These are phyloP conservation scores for Macrophya alboannulata DNA, from an alignment of 2,888 invertebrate species.

Conservation along the genomic window DNA sequence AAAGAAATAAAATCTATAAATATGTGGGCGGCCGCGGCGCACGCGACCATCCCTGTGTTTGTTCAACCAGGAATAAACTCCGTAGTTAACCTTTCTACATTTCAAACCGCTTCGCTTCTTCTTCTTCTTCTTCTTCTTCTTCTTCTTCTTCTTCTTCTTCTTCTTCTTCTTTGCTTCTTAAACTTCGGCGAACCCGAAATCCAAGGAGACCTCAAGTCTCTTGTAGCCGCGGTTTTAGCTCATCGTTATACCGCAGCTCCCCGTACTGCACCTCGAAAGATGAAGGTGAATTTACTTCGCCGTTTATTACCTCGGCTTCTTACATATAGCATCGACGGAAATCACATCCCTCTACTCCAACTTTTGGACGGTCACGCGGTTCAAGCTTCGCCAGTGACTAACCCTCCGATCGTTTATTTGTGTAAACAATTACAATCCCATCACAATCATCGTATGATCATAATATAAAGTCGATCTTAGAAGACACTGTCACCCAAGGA, in stretches of 20 bases:
- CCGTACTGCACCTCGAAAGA: too few species aligned
- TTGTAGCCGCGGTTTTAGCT: background rate
- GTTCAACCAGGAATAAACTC: conserved; percentile 80
- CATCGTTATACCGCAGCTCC: background rate
- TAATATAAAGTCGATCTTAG: too few species aligned
- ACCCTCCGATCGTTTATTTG: background rate
- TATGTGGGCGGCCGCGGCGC: conserved; percentile 79
- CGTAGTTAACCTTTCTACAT: conserved; percentile 54
- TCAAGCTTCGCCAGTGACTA: background rate
- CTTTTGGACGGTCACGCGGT: background rate
- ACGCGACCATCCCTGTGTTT: conserved; percentile 80
- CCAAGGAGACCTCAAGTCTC: conserved; percentile 4
- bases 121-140: conserved; percentile 1
- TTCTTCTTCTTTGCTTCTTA: background rate
- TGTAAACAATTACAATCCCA: too few species aligned
- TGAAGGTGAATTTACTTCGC: too few species aligned
- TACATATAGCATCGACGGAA: background rate
- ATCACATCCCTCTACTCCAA: background rate
- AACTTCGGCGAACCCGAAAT: conserved; percentile 1
- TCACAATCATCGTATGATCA: too few species aligned
- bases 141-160: conserved; percentile 34
- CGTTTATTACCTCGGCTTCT: too few species aligned
- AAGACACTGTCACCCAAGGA: too few species aligned
- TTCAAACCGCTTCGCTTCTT: conserved; percentile 35
- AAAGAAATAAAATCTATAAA: conserved; percentile 80